Percentiles rank a stretch among this genome's conserved stretches.
Evolutionary conservation across 2,113 vertebrate species (phyloP).

Genomic region (Pangasianodon gigas): DNA sequence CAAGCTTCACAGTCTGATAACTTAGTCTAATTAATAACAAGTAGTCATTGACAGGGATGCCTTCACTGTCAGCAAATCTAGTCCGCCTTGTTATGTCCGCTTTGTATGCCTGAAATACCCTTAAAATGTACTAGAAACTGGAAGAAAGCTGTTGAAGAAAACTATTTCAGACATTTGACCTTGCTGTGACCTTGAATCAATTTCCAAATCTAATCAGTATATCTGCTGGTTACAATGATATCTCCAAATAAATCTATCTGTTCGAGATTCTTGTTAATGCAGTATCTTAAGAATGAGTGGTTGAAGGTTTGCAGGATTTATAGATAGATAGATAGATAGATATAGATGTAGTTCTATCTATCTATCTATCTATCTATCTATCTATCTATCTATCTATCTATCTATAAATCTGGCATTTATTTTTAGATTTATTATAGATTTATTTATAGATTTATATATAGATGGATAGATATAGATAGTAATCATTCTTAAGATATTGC

Average conservation of each 20-base stretch:
- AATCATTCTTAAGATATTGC: too few species aligned
- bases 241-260: not conserved
- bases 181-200: not conserved
- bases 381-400: too few species aligned
- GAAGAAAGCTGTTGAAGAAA: not conserved
- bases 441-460: too few species aligned
- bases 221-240: not conserved
- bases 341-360: too few species aligned
- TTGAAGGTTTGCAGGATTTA: not conserved
- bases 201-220: not conserved
- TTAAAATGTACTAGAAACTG: not conserved
- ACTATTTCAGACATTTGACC: not conserved
- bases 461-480: too few species aligned
- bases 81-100: not conserved
- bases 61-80: not conserved
- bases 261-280: not conserved
- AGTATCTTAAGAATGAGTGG: not conserved
- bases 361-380: too few species aligned
- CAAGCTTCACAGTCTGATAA: not conserved
- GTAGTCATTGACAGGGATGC: not conserved
- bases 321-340: too few species aligned
- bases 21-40: not conserved
- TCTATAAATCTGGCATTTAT: too few species aligned
- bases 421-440: too few species aligned
- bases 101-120: not conserved